phyloP scores from a whole-genome alignment of 2,888 invertebrate species.

The Ephialtes manifestator region DNA sequence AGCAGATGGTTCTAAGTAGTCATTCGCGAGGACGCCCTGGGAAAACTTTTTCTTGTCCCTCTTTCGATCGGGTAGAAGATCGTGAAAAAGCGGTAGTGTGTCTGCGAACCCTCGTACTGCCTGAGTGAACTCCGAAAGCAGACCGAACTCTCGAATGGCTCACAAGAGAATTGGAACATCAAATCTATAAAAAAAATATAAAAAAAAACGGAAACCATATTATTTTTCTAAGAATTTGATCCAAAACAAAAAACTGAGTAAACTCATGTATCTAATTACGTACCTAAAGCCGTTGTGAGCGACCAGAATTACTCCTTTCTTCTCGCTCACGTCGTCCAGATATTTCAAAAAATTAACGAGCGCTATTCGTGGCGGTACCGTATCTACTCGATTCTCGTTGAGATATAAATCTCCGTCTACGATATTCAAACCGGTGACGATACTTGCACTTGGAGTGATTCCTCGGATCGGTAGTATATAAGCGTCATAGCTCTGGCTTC shows the following conservation, averaged over 20 bases:
- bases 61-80: too few species aligned
- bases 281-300: conserved; percentile 53
- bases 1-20: too few species aligned
- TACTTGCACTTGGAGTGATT: conserved; percentile 18
- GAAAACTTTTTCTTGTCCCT: too few species aligned
- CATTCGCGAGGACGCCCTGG: too few species aligned
- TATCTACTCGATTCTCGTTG: background rate
- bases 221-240: background rate
- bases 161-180: too few species aligned
- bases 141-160: too few species aligned
- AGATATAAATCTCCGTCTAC: conserved; percentile 28
- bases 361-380: conserved; percentile 31
- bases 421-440: conserved; percentile 32
- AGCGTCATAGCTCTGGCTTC: background rate
- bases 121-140: too few species aligned
- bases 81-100: too few species aligned
- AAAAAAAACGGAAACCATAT: background rate
- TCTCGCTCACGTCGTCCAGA: conserved; percentile 6
- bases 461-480: conserved; percentile 44
- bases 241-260: background rate
- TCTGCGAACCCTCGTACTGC: too few species aligned
- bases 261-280: background rate
- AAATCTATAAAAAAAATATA: background rate
- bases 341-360: conserved; percentile 35
- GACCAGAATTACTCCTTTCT: conserved; percentile 17